phyloP scores from a whole-genome alignment of 1,140 invertebrate genomes.

The Trichogramma pretiosum region DNA sequence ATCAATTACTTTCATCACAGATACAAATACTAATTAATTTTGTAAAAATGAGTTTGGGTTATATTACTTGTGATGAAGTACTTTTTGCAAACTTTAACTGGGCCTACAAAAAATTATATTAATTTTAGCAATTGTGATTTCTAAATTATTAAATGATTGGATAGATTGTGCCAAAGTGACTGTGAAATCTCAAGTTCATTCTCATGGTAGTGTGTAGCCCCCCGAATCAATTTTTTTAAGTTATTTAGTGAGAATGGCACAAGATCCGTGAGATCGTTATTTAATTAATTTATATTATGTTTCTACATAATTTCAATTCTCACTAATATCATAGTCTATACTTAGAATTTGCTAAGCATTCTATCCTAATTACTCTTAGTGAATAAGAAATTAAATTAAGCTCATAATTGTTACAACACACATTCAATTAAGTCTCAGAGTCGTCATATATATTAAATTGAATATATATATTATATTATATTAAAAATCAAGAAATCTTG shows the following conservation, averaged over 20 bases:
- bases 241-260: no score
- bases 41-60: slow-evolving; percentile 1
- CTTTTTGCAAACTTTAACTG: no score
- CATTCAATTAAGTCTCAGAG: no score
- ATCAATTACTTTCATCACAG: slow-evolving; percentile 1
- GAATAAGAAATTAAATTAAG: slow-evolving; percentile 2
- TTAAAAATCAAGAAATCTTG: slow-evolving; percentile 5
- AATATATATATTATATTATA: slow-evolving; percentile 9
- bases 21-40: not conserved
- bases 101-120: not conserved
- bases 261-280: no score
- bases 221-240: no score
- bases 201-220: slow-evolving; percentile 8
- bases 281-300: no score
- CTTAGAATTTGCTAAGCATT: slow-evolving; percentile 7
- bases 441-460: slow-evolving; percentile 8
- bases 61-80: not conserved
- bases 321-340: no score
- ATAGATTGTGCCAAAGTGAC: slow-evolving; percentile 16
- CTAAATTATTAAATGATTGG: slow-evolving; percentile 7
- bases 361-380: not conserved
- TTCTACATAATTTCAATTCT: no score
- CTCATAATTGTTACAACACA: no score
- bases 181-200: slow-evolving; percentile 10
- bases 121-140: slow-evolving; percentile 11